phyloP scores from a whole-genome alignment of 2,797 vertebrate species.

The Argyrosomus regius region DNA sequence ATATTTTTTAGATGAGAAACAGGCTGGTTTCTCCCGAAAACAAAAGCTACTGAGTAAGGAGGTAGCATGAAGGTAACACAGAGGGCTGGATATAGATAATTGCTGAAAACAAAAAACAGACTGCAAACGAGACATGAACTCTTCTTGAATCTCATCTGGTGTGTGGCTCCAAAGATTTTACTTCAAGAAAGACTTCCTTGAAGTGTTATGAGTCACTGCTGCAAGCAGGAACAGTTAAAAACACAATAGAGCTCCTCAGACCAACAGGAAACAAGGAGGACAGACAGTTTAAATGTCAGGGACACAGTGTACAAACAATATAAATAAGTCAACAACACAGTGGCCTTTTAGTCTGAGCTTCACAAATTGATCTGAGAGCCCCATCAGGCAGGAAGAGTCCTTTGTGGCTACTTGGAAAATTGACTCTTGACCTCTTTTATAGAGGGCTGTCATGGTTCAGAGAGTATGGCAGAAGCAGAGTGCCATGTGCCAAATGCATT shows the following conservation, averaged over 20 bases:
- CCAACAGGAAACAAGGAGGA: slow-evolving; percentile 52
- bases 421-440: slow-evolving; percentile 66
- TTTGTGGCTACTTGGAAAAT: slow-evolving; percentile 57
- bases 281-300: slow-evolving; percentile 52
- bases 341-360: slow-evolving; percentile 27
- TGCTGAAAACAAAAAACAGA: slow-evolving; percentile 37
- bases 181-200: slow-evolving; percentile 40
- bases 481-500: slow-evolving; percentile 70
- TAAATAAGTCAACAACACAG: slow-evolving; percentile 31
- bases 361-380: slow-evolving; percentile 49
- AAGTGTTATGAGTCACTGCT: slow-evolving; percentile 18
- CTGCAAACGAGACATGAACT: slow-evolving; percentile 17
- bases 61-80: slow-evolving; percentile 30
- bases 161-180: slow-evolving; percentile 25
- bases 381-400: slow-evolving; percentile 52
- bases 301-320: slow-evolving; percentile 53
- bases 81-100: slow-evolving; percentile 14
- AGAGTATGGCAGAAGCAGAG: slow-evolving; percentile 45
- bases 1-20: slow-evolving; percentile 49
- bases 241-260: slow-evolving; percentile 62
- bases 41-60: slow-evolving; percentile 29
- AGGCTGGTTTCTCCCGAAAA: slow-evolving; percentile 46
- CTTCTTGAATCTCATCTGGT: background rate
- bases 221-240: slow-evolving; percentile 35
- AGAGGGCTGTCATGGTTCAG: slow-evolving; percentile 54